Percentiles rank a stretch among this genome's conserved stretches.
phyloP scores from a whole-genome alignment of 2,113 vertebrate genomes.

The Hippocampus abdominalis region DNA sequence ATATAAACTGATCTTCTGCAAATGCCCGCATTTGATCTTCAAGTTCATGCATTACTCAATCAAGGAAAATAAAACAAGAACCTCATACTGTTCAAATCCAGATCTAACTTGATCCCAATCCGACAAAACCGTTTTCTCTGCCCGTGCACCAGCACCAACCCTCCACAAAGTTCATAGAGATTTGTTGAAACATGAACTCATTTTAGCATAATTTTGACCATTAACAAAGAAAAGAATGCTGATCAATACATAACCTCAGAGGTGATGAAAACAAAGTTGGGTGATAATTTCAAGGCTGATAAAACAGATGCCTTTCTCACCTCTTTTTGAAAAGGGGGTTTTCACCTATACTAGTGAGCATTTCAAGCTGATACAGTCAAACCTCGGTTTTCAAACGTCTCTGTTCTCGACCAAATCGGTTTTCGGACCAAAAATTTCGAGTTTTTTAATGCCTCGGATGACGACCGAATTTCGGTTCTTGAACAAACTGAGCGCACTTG shows the following conservation, averaged over 20 bases:
- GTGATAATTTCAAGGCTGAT: not conserved
- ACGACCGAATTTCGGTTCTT: too few relatives aligned
- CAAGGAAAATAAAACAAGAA: not conserved
- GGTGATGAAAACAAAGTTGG: not conserved
- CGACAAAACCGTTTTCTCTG: not conserved
- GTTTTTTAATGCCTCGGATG: too few relatives aligned
- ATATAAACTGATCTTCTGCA: not conserved
- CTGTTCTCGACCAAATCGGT: too few relatives aligned
- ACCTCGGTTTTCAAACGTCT: too few relatives aligned
- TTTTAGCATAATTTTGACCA: constrained; percentile 1
- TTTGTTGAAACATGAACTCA: not conserved
- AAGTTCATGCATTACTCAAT: not conserved
- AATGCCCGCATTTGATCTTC: not conserved
- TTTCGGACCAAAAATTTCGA: too few relatives aligned
- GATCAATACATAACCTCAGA: not conserved
- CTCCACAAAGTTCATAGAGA: not conserved
- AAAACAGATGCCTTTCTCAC: not conserved
- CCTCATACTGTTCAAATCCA: not conserved
- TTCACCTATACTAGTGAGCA: not conserved
- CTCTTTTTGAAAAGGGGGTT: not conserved
- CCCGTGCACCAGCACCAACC: not conserved
- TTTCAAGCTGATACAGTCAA: too few relatives aligned
- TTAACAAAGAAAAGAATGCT: not conserved
- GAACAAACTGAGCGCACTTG: too few relatives aligned
- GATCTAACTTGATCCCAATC: not conserved